Evolutionary conservation across 2,797 vertebrate species (phyloP).

Genomic region (Otolemur crassicaudatus): DNA sequence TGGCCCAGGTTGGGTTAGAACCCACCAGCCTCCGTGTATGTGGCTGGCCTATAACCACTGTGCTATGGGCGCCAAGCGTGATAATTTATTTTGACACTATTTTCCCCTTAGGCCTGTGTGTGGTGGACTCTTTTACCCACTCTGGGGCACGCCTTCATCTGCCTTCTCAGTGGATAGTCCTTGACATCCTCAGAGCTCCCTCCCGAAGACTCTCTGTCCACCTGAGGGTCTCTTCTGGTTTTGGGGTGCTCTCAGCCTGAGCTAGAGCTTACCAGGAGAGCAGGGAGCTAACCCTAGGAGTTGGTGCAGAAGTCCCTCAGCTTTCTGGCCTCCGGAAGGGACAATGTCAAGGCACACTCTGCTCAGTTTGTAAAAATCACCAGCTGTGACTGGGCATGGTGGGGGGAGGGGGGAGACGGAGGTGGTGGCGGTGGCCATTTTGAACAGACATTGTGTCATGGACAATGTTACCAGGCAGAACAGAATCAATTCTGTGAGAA

Average conservation of each 20-base stretch:
- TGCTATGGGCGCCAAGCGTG: too few relatives aligned
- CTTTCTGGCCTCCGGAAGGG: background rate
- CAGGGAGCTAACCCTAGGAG: background rate
- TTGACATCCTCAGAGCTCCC: background rate
- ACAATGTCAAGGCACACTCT: background rate
- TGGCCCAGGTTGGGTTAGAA: too few relatives aligned
- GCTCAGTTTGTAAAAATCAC: background rate
- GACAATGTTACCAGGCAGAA: too few relatives aligned
- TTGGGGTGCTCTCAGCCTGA: background rate
- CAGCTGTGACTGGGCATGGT: too few relatives aligned
- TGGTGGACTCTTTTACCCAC: too few relatives aligned
- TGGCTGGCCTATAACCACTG: too few relatives aligned
- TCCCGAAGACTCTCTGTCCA: background rate
- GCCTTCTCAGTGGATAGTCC: background rate
- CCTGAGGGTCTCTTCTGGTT: background rate
- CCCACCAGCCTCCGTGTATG: too few relatives aligned
- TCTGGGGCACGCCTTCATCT: background rate
- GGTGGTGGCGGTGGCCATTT: too few relatives aligned
- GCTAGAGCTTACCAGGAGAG: background rate
- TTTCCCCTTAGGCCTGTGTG: background rate
- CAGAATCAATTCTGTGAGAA: too few relatives aligned
- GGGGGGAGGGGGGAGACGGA: too few relatives aligned
- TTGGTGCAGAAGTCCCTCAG: accelerated
- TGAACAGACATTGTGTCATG: too few relatives aligned
- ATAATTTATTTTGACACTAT: background rate